phyloP scores from a whole-genome alignment of 1,140 invertebrate species.

The Drosophila ogumai region DNA sequence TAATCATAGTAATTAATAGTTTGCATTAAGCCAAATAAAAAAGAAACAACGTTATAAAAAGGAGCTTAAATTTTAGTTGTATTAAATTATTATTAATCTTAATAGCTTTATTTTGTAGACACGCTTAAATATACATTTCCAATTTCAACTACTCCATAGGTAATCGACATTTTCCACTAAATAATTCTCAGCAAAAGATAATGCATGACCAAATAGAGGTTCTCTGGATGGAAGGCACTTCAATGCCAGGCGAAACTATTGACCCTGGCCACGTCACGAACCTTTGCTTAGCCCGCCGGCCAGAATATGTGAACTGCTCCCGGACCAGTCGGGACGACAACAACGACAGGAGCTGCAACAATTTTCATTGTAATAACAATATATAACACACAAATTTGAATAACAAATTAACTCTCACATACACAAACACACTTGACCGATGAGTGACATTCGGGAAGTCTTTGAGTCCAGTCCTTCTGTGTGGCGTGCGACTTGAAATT shows the following conservation, averaged over 20 bases:
- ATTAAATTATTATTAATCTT: background rate
- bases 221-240: background rate
- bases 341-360: slow-evolving; percentile 47
- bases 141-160: background rate
- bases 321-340: slow-evolving; percentile 23
- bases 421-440: slow-evolving; percentile 28
- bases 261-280: slow-evolving; percentile 43
- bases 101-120: background rate
- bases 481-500: slow-evolving; percentile 65
- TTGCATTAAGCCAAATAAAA: background rate
- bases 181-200: slow-evolving; percentile 10
- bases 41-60: background rate
- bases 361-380: slow-evolving; percentile 81
- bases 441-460: slow-evolving; percentile 58
- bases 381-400: slow-evolving; percentile 83
- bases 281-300: slow-evolving; percentile 48
- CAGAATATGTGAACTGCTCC: slow-evolving; percentile 50
- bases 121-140: background rate
- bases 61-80: background rate
- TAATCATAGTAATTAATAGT: background rate
- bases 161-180: background rate
- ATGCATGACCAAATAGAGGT: background rate
- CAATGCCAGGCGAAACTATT: slow-evolving; percentile 35
- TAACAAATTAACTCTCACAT: slow-evolving; percentile 76
- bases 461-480: slow-evolving; percentile 24